Evolutionary conservation across 2,113 vertebrate genomes (phyloP).

Genomic region (Archocentrus centrarchus): DNA sequence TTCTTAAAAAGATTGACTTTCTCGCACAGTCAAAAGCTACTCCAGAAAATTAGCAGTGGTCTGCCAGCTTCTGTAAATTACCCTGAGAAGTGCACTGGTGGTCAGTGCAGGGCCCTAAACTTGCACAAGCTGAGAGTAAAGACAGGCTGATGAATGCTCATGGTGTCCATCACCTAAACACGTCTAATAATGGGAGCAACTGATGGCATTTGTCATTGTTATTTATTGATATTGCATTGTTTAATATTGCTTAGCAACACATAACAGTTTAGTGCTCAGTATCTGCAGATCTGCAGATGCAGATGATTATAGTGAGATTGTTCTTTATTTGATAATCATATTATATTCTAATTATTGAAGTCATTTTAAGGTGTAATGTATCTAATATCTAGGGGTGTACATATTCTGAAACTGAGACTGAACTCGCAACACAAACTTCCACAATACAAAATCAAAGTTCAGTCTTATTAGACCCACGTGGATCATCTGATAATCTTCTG

Average conservation of each 20-base stretch:
- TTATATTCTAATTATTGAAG: background rate
- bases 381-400: no score
- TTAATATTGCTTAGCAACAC: background rate
- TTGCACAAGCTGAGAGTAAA: constrained; percentile 7
- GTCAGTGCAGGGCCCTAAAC: constrained; percentile 35
- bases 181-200: background rate
- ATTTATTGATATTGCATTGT: background rate
- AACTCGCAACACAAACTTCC: no score
- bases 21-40: constrained; percentile 68
- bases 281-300: background rate
- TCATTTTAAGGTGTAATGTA: no score
- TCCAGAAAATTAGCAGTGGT: constrained; percentile 71
- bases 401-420: no score
- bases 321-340: background rate
- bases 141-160: background rate
- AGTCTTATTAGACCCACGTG: no score
- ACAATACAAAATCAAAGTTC: no score
- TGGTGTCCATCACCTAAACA: background rate
- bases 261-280: background rate
- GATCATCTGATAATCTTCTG: no score
- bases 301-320: background rate
- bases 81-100: constrained; percentile 57
- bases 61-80: constrained; percentile 74
- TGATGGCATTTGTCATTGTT: background rate
- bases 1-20: constrained; percentile 64